These are phyloP conservation scores for Uloborus plumipes DNA, from an alignment of 2,888 invertebrate species.

Conservation along the genomic window DNA sequence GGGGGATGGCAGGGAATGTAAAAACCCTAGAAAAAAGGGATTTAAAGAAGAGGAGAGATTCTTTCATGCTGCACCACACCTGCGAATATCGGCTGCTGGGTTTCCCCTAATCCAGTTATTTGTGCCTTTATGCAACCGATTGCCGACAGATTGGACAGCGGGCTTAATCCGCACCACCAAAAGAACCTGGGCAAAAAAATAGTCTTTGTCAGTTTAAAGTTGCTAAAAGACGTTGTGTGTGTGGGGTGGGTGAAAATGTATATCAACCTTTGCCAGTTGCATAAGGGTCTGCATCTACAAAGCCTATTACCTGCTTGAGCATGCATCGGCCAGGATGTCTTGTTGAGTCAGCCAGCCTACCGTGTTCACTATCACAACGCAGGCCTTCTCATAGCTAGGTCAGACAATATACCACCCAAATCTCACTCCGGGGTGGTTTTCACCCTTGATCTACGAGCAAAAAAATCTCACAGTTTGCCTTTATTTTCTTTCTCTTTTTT, in stretches of 20 bases:
- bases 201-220: constrained; percentile 62
- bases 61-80: constrained; percentile 54
- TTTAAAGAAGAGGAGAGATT: constrained; percentile 51
- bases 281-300: constrained; percentile 50
- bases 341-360: constrained; percentile 25
- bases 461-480: too few species aligned
- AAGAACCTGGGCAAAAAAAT: constrained; percentile 50
- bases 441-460: constrained; percentile 40
- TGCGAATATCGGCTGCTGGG: constrained; percentile 50
- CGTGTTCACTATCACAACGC: constrained; percentile 36
- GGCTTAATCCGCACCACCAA: constrained; percentile 51
- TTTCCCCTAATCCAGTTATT: constrained; percentile 64
- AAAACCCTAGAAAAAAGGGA: constrained; percentile 51
- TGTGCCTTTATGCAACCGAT: constrained; percentile 64
- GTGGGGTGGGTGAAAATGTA: constrained; percentile 24
- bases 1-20: constrained; percentile 32
- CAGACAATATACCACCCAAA: constrained; percentile 61
- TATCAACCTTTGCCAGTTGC: constrained; percentile 48
- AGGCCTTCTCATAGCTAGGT: constrained; percentile 12
- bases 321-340: constrained; percentile 33
- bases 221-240: constrained; percentile 42
- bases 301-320: constrained; percentile 55
- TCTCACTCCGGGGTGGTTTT: constrained; percentile 48
- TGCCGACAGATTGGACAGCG: constrained; percentile 63
- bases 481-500: constrained; percentile 8